phyloP scores from a whole-genome alignment of 2,888 invertebrate genomes.

The Adelphocoris suturalis region DNA sequence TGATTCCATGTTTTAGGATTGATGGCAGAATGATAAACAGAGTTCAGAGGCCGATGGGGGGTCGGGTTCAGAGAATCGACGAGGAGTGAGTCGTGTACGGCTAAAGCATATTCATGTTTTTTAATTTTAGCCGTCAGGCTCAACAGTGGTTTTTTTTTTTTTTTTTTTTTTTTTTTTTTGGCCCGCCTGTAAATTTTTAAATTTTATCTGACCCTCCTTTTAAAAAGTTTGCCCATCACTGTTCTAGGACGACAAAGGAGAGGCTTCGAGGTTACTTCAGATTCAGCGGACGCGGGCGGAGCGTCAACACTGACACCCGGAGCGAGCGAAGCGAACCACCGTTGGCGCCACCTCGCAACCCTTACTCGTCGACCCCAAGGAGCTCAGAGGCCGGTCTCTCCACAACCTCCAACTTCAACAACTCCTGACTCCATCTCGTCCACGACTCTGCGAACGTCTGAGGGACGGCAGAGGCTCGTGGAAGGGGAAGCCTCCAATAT shows the following conservation, averaged over 20 bases:
- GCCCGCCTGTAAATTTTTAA: too few species aligned
- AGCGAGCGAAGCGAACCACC: slow-evolving; percentile 60
- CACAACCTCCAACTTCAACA: slow-evolving; percentile 65
- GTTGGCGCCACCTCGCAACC: slow-evolving; percentile 43
- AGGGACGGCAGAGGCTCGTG: slow-evolving; percentile 60
- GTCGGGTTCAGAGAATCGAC: too few species aligned
- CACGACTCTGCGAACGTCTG: slow-evolving; percentile 71
- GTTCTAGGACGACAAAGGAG: slow-evolving; percentile 81
- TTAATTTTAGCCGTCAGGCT: too few species aligned
- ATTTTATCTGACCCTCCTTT: too few species aligned
- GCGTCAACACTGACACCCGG: slow-evolving; percentile 75
- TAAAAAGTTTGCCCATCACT: too few species aligned
- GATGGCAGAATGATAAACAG: too few species aligned
- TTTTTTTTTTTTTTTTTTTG: too few species aligned
- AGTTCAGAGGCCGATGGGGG: too few species aligned
- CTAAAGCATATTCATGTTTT: too few species aligned
- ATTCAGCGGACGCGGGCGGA: slow-evolving; percentile 79
- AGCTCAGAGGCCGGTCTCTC: slow-evolving; percentile 69
- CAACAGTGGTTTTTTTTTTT: too few species aligned
- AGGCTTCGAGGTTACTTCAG: slow-evolving; percentile 82
- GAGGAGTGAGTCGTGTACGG: too few species aligned
- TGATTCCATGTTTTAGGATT: too few species aligned
- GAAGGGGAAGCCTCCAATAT: slow-evolving; percentile 26
- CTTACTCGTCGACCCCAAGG: slow-evolving; percentile 58
- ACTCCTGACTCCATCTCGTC: slow-evolving; percentile 74